Evolutionary conservation across 2,113 vertebrate genomes (phyloP).

Genomic region (Rhinichthys klamathensis): DNA sequence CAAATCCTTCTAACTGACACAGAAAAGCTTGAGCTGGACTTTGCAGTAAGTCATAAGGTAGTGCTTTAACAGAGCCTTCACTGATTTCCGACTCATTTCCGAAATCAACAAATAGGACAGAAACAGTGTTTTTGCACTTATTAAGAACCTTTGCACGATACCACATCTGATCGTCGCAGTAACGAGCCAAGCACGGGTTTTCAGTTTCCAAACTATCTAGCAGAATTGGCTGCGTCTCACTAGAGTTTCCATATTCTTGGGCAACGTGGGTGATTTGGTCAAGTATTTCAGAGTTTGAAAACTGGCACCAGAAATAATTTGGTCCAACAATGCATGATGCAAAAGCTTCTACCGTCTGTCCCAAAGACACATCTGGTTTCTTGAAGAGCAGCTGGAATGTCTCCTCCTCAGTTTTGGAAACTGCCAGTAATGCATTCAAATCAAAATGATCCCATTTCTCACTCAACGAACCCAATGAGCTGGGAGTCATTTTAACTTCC

Average conservation of each 20-base stretch:
- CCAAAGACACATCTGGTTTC: conserved; percentile 72
- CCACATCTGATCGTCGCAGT: conserved; percentile 76
- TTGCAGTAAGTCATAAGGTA: conserved; percentile 73
- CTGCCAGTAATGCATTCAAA: conserved; percentile 12
- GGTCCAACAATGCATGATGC: conserved; percentile 72
- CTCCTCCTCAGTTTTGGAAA: not conserved
- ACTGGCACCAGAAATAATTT: conserved; percentile 87
- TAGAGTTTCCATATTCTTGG: conserved; percentile 67
- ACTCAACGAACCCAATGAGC: conserved; percentile 53
- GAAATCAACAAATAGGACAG: conserved; percentile 85
- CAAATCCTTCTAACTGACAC: conserved; percentile 84
- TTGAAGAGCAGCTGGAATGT: conserved; percentile 52
- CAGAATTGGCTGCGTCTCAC: conserved; percentile 11
- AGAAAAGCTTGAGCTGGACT: conserved; percentile 83
- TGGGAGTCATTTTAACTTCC: conserved; percentile 73
- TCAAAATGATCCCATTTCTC: conserved; percentile 3
- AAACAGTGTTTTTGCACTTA: conserved; percentile 61
- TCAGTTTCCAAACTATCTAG: conserved; percentile 67
- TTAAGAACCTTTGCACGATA: conserved; percentile 81
- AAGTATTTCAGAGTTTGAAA: conserved; percentile 71
- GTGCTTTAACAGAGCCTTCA: conserved; percentile 68
- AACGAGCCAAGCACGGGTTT: conserved; percentile 79
- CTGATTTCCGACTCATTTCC: conserved; percentile 78
- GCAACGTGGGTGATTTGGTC: conserved; percentile 73
- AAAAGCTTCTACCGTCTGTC: conserved; percentile 77